phyloP scores from a whole-genome alignment of 2,888 invertebrate species.

The Nomada ruficornis region DNA sequence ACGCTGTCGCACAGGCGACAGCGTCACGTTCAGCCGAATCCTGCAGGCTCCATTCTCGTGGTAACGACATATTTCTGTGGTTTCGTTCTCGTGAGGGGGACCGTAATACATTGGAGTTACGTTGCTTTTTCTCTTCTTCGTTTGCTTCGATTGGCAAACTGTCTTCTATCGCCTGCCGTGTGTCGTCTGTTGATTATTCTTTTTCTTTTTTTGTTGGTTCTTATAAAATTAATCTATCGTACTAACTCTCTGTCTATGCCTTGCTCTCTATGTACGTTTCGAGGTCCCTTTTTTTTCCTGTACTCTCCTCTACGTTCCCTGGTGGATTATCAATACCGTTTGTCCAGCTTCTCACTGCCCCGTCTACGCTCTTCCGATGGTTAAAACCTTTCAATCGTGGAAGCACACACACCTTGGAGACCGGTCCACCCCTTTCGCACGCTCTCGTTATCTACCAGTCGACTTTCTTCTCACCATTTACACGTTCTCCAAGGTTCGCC shows the following conservation, averaged over 20 bases:
- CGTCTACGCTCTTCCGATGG: not conserved
- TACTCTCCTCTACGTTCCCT: not conserved
- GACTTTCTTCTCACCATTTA: slow-evolving; percentile 58
- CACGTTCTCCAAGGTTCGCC: slow-evolving; percentile 65
- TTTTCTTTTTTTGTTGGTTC: not conserved
- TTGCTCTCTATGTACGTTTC: not conserved
- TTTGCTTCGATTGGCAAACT: slow-evolving; percentile 34
- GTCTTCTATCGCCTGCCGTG: slow-evolving; percentile 10
- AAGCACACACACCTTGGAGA: slow-evolving; percentile 3
- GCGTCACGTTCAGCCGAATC: slow-evolving; percentile 83
- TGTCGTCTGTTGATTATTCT: not conserved
- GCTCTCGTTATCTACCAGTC: slow-evolving; percentile 24
- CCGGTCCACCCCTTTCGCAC: slow-evolving; percentile 10
- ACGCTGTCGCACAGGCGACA: slow-evolving; percentile 72
- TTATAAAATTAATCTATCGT: not conserved
- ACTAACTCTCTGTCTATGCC: not conserved
- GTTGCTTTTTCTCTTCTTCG: slow-evolving; percentile 64
- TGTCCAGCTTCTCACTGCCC: not conserved
- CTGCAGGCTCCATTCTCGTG: slow-evolving; percentile 87
- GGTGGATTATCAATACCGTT: not conserved
- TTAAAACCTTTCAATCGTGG: not conserved
- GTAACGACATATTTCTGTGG: slow-evolving; percentile 86
- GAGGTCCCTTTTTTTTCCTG: not conserved
- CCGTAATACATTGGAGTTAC: slow-evolving; percentile 83
- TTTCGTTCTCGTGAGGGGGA: slow-evolving; percentile 77